Evolutionary conservation across 1,140 invertebrate species (phyloP).

Genomic region (Tetragnatha versicolor): DNA sequence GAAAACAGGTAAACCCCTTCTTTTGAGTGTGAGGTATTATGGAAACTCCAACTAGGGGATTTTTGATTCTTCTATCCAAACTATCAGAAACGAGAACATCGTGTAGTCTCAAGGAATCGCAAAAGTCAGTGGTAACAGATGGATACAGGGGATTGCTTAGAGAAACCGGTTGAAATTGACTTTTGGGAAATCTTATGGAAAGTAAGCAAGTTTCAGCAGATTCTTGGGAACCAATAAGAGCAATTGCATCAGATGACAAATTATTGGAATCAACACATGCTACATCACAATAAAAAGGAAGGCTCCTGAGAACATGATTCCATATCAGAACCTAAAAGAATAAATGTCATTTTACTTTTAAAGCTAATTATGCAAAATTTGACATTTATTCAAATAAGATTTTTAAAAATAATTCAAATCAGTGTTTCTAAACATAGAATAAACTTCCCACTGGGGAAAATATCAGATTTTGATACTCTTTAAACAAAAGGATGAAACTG

Average conservation of each 20-base stretch:
- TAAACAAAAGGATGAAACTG: too few relatives aligned
- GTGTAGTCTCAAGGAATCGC: slow-evolving; percentile 24
- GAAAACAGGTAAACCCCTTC: slow-evolving; percentile 4
- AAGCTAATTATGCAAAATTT: not conserved
- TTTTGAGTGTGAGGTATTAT: not conserved
- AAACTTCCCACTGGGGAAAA: not conserved
- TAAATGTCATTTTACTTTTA: not conserved
- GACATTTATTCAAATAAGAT: not conserved
- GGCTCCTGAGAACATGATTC: slow-evolving; percentile 19
- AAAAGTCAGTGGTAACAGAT: slow-evolving; percentile 5
- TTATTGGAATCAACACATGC: not conserved
- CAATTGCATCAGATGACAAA: slow-evolving; percentile 3
- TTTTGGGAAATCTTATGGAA: not conserved
- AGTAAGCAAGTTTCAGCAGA: not conserved
- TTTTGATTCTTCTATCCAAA: not conserved
- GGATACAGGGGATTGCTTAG: slow-evolving; percentile 2
- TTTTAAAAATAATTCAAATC: not conserved
- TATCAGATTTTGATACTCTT: too few relatives aligned
- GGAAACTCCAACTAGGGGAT: slow-evolving; percentile 24
- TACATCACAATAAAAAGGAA: slow-evolving; percentile 37
- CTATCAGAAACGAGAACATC: not conserved
- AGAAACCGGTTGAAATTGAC: slow-evolving; percentile 20
- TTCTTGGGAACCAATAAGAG: slow-evolving; percentile 24
- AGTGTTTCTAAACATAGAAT: not conserved
- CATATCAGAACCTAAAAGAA: slow-evolving; percentile 24